Conservation (phyloP, 2,113 vertebrate genomes). For the Callithrix jacchus region DNA sequence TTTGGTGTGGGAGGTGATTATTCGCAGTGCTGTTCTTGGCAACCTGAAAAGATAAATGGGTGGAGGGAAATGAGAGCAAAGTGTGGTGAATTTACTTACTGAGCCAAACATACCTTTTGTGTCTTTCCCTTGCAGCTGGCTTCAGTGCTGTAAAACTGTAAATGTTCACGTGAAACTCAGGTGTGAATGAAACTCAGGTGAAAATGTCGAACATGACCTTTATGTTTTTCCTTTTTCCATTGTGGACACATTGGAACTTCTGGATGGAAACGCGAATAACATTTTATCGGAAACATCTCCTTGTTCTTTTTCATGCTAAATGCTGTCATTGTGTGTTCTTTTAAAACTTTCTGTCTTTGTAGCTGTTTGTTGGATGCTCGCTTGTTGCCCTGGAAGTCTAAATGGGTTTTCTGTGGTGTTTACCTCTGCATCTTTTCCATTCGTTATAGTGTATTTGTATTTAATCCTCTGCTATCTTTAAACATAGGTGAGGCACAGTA, state of each 20-base stretch:
- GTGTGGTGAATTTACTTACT: neutral
- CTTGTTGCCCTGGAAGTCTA: neutral
- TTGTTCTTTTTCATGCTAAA: neutral
- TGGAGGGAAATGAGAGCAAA: neutral
- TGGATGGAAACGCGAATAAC: neutral
- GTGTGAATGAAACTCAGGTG: neutral
- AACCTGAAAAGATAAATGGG: slow-evolving; percentile 26
- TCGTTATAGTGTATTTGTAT: neutral
- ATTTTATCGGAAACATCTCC: neutral
- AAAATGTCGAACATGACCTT: neutral
- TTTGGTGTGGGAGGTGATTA: slow-evolving; percentile 10
- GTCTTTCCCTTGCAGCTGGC: neutral
- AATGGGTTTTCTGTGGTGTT: neutral
- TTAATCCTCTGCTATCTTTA: neutral
- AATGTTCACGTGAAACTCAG: rapidly evolving
- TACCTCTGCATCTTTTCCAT: neutral
- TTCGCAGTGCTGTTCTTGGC: slow-evolving; percentile 37
- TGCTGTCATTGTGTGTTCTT: neutral
- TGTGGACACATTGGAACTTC: neutral
- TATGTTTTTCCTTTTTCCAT: neutral
- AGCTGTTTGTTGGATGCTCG: neutral
- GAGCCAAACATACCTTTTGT: neutral
- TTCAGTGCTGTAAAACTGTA: rapidly evolving
- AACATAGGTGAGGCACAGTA: neutral
- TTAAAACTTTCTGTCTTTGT: rapidly evolving